Evolutionary conservation across 1,140 invertebrate genomes (phyloP).

Genomic region (Armadillidium nasatum): DNA sequence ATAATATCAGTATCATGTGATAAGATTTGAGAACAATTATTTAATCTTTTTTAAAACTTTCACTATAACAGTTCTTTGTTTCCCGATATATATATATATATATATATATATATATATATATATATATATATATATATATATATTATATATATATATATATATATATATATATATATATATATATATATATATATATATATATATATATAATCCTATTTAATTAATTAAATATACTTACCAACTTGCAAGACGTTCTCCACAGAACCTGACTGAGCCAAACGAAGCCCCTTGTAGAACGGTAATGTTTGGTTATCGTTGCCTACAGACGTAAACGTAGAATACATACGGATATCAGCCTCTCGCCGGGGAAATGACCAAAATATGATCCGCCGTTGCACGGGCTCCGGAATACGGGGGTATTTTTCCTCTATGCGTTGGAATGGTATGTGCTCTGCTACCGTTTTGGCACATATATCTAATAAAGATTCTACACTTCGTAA

Average conservation of each 20-base stretch:
- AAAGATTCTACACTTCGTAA: constrained; percentile 55
- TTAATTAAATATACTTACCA: constrained; percentile 60
- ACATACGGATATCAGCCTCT: constrained; percentile 82
- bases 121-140: too few relatives aligned
- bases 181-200: too few relatives aligned
- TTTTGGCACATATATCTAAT: constrained; percentile 74
- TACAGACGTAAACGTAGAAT: constrained; percentile 66
- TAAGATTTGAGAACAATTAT: too few relatives aligned
- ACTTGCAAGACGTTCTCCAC: constrained; percentile 81
- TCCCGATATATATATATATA: too few relatives aligned
- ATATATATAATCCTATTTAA: too few relatives aligned
- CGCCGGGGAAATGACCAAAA: constrained; percentile 83
- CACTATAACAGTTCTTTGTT: too few relatives aligned
- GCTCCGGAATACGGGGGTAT: constrained; percentile 78
- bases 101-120: too few relatives aligned
- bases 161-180: too few relatives aligned
- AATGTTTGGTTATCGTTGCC: constrained; percentile 65
- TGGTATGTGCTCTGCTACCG: constrained; percentile 74
- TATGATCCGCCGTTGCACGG: constrained; percentile 77
- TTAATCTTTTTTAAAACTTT: too few relatives aligned
- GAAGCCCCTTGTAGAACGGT: constrained; percentile 77
- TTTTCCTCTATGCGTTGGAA: constrained; percentile 81
- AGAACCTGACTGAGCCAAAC: constrained; percentile 69
- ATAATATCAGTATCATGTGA: too few relatives aligned
- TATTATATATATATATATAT: too few relatives aligned